Conservation (phyloP, 1,140 invertebrate species). For the Drosophila tristis region DNA sequence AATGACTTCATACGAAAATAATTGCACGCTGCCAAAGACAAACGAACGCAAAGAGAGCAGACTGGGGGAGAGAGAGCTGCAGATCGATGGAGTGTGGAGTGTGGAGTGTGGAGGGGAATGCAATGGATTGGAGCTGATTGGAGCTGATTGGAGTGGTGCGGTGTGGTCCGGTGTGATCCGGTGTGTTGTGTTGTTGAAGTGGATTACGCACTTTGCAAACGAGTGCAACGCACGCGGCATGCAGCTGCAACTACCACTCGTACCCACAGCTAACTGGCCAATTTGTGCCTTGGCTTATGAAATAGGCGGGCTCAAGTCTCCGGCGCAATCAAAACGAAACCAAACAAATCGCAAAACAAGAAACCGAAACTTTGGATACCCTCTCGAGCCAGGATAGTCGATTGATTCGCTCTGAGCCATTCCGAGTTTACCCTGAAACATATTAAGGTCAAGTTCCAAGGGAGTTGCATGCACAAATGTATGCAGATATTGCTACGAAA, state of each 20-base stretch:
- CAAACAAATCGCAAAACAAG: slow-evolving; percentile 23
- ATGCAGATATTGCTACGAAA: too few relatives aligned
- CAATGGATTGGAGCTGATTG: too few relatives aligned
- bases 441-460: too few relatives aligned
- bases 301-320: slow-evolving; percentile 15
- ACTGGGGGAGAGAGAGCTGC: slow-evolving; percentile 1
- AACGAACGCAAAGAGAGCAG: neutral
- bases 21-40: slow-evolving; percentile 32
- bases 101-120: too few relatives aligned
- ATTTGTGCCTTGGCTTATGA: slow-evolving; percentile 40
- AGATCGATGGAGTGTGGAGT: neutral
- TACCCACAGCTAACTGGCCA: slow-evolving; percentile 24
- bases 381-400: too few relatives aligned
- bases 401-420: too few relatives aligned
- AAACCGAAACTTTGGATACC: too few relatives aligned
- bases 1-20: slow-evolving; percentile 71
- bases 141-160: neutral
- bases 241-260: slow-evolving; percentile 17
- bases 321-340: slow-evolving; percentile 28
- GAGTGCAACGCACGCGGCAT: slow-evolving; percentile 54
- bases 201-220: slow-evolving; percentile 40
- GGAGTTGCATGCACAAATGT: too few relatives aligned
- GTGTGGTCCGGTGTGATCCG: too few relatives aligned
- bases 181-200: neutral
- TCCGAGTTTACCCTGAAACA: too few relatives aligned